Evolutionary conservation across 2,797 vertebrate species (phyloP), one percentile per base, ranked within the genome.

Genomic region (Catamblyrhynchus diadema): DNA sequence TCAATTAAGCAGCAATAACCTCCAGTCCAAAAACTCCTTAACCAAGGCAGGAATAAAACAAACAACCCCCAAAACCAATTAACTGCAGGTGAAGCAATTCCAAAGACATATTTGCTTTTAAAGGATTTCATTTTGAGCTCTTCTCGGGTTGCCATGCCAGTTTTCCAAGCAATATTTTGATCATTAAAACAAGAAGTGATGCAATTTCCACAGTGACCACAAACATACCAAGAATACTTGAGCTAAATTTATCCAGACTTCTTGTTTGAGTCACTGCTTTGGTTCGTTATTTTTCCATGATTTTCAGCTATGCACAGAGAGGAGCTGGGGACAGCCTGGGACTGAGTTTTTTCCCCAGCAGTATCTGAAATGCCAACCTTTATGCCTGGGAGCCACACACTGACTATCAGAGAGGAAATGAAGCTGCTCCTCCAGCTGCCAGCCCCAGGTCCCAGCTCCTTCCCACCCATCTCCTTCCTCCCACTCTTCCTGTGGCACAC

Each of bases 211-310:
- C 73, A 62, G 91, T 5, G 45, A 97, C 96, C 96, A 80, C 96
- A 97, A 97, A 93, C 88, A 97, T 96, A 92, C 95, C 93, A 94
- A 85, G 96, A 97, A 98, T 97, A 94, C 88, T 95, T 94, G 94
- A 83, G 94, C 93, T 96, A 92, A 42, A 88, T 97, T 96, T 82
- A 87, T 88, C 65, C 82, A 83, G 87, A 85, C 90, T 90, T 82
- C 89, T 78, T 30, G 39, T 86, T 85, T 92, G 95, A 95, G 74
- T 97, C 95, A 92, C n/a, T 62, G n/a, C 82, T 69, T 42, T 30
- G 53, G 15, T 61, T 61, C 8, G 0, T 41, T 30, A 48, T 77
- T 91, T 95, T 86, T 96, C 94, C 80, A 27, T 45, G 51, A 51
- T 33, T 79, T 85, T 87, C 56, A 75, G 42, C 69, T 57, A 21